A percentile compares a stretch with the other conserved stretches of the same genome.
phyloP scores from a whole-genome alignment of 2,888 invertebrate species.

The Pristionchus japonicus region DNA sequence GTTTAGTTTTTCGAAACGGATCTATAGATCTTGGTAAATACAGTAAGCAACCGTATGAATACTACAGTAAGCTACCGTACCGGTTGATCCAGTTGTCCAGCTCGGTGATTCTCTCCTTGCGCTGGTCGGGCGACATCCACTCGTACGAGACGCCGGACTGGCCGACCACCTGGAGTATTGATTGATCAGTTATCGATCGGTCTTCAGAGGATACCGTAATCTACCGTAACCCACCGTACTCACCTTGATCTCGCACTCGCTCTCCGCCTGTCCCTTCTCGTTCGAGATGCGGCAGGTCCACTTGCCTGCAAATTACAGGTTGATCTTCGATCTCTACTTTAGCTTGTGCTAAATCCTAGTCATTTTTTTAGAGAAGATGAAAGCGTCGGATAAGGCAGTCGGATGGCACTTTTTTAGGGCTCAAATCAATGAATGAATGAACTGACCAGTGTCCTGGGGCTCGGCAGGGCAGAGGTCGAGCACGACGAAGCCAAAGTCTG shows the following conservation, averaged over 20 bases:
- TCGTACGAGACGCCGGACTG: constrained; percentile 71
- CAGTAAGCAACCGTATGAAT: no score
- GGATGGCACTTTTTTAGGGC: no score
- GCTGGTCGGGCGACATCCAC: constrained; percentile 72
- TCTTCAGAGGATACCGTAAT: neutral
- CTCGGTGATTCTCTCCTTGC: constrained; percentile 87
- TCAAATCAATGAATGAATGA: neutral
- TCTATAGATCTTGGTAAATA: no score
- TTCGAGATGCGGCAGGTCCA: constrained; percentile 91
- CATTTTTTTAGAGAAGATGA: no score
- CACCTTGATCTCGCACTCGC: constrained; percentile 81
- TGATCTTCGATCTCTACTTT: neutral
- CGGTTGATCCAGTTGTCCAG: constrained; percentile 91
- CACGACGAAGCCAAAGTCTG: constrained; percentile 95
- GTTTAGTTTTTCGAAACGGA: no score
- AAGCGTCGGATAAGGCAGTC: no score
- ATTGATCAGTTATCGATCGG: neutral
- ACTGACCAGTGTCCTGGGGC: constrained; percentile 88
- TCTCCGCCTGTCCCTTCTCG: constrained; percentile 91
- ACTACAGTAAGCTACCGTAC: no score
- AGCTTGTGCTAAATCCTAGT: no score
- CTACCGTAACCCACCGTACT: constrained; percentile 44
- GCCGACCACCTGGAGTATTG: constrained; percentile 62
- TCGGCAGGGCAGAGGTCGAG: constrained; percentile 89
- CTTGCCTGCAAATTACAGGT: constrained; percentile 77